phyloP scores from a whole-genome alignment of 2,113 vertebrate genomes.

The Rhynchopsitta pachyrhyncha region DNA sequence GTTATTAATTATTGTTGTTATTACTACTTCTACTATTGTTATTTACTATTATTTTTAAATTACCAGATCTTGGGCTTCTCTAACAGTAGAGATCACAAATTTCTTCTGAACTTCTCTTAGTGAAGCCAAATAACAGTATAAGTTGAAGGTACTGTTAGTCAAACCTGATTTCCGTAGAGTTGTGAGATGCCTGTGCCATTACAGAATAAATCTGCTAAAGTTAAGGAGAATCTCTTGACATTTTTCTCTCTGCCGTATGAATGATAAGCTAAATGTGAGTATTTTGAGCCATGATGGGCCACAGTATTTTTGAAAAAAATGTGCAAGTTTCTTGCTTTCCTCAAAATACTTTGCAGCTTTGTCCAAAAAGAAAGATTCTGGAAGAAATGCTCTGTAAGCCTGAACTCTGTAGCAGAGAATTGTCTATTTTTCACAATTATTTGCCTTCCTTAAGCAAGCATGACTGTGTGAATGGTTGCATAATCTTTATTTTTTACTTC shows the following conservation, averaged over 20 bases:
- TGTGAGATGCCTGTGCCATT: background rate
- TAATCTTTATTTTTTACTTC: background rate
- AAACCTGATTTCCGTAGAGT: background rate
- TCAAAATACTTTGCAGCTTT: background rate
- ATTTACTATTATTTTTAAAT: background rate
- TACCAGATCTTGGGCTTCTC: background rate
- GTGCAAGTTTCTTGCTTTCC: background rate
- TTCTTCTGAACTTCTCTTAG: background rate
- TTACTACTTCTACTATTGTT: background rate
- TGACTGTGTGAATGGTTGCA: background rate
- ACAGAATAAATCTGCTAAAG: background rate
- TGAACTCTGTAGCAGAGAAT: background rate
- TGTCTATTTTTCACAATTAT: background rate
- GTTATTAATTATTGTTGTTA: background rate
- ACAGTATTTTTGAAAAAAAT: background rate
- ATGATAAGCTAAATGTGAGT: background rate
- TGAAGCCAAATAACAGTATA: background rate
- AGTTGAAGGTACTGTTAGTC: background rate
- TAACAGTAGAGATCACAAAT: background rate
- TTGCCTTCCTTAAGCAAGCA: background rate
- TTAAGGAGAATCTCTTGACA: background rate
- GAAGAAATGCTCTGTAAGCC: accelerated
- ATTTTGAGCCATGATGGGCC: background rate
- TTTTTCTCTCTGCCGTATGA: background rate
- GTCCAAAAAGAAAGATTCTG: background rate